phyloP scores from a whole-genome alignment of 2,113 vertebrate genomes.

The Leucopsar rothschildi region DNA sequence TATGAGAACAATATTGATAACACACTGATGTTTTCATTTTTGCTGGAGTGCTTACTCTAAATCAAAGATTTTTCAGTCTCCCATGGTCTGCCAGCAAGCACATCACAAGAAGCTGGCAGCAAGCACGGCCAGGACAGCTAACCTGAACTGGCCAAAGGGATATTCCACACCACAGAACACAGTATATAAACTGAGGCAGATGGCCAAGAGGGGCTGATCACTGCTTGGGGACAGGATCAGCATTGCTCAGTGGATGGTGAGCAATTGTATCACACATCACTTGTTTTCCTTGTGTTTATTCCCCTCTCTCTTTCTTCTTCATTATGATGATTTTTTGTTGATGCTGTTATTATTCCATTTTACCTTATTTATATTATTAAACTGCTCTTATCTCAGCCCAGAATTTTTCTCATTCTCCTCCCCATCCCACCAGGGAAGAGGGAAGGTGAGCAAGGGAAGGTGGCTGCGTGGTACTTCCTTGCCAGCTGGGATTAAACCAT shows the following conservation, averaged over 20 bases:
- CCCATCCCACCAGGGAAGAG: not conserved
- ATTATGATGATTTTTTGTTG: not conserved
- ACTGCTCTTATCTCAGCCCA: not conserved
- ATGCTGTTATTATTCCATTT: not conserved
- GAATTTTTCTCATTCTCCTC: not conserved
- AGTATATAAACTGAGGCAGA: not conserved
- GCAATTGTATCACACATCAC: accelerated
- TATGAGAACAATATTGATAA: not conserved
- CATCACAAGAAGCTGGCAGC: accelerated
- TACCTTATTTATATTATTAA: not conserved
- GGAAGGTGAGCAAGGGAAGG: not conserved
- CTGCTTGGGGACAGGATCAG: not conserved
- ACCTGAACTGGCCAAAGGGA: not conserved
- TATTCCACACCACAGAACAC: not conserved
- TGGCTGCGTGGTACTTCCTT: not conserved
- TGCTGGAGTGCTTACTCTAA: not conserved
- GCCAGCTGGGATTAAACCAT: not conserved
- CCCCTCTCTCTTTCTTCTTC: not conserved
- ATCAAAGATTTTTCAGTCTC: not conserved
- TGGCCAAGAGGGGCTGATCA: not conserved
- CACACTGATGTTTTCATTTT: not conserved
- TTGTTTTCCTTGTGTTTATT: not conserved
- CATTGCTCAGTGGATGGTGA: not conserved
- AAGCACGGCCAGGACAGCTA: accelerated
- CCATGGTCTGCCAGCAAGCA: not conserved